Conservation (phyloP, 1,140 invertebrate genomes). For the Plutomurus gul region DNA sequence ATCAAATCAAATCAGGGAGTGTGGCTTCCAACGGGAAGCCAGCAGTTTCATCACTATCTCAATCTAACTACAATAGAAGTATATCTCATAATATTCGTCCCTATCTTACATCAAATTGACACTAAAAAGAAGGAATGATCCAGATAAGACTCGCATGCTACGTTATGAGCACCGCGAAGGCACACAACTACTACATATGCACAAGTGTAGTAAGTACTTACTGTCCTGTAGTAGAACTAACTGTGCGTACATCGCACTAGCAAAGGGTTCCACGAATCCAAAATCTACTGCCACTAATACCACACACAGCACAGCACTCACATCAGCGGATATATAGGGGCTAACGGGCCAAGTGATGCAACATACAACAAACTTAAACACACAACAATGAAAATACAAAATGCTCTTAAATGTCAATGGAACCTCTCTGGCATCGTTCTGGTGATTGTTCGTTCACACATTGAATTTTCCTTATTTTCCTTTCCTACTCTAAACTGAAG, state of each 20-base stretch:
- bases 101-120: slow-evolving; percentile 16
- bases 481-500: neutral
- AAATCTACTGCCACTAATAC: neutral
- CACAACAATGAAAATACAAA: neutral
- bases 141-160: neutral
- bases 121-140: slow-evolving; percentile 7
- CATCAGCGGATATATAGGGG: too few relatives aligned
- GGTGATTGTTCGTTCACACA: neutral
- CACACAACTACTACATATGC: neutral
- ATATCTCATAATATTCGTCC: slow-evolving; percentile 4
- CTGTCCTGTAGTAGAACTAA: too few relatives aligned
- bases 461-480: neutral
- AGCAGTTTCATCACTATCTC: slow-evolving; percentile 19
- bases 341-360: too few relatives aligned
- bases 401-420: neutral
- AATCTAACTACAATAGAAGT: slow-evolving; percentile 13
- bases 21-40: neutral
- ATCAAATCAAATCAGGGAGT: slow-evolving; percentile 17
- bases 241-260: too few relatives aligned
- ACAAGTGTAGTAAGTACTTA: neutral
- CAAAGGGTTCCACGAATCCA: too few relatives aligned
- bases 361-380: neutral
- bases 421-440: neutral
- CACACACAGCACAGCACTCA: neutral
- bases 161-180: neutral